Evolutionary conservation across 2,113 vertebrate genomes (phyloP), one percentile per base, ranked within the genome.

Genomic region (Nematolebias whitei): DNA sequence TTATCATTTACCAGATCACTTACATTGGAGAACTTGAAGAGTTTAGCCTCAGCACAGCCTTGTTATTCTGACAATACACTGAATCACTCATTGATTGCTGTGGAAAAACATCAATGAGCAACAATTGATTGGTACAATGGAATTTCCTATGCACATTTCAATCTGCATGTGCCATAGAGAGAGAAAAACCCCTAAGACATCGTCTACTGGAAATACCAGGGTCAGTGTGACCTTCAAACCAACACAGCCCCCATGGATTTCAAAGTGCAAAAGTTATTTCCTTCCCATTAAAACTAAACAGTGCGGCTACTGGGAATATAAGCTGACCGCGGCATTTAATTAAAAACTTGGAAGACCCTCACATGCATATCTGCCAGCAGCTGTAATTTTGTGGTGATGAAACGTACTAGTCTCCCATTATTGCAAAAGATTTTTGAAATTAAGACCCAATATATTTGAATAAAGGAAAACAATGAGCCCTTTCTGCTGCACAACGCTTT

Each of bases 61-160:
- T 35, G 5, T 35, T 35, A 61, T 47, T 39, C 32, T 11, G n/a
- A 60, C 24, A 32, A 51, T 13, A 52, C 50, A 58, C n/a, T 52
- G 62, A 71, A 49, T 47, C 60, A 63, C 57, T 63, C 76, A 91
- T 90, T 77, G 87, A 92, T 88, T 68, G 26, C 16, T 44, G 57
- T 35, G 73, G 48, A 70, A 67, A 65, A 74, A 53, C 71, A 68
- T 67, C 68, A 61, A 77, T 47, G 55, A 58, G 65, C 73, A 58
- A 62, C 48, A 66, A 74, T 81, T 83, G 58, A 85, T 87, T 15
- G 19, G 40, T 45, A 67, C 63, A 86, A 58, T 62, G 71, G 83
- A 88, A 78, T 85, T 91, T 90, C 86, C 90, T 76, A 84, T 80
- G 54, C 45, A 29, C 62, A 26, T 59, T 71, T 81, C 45, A 57